Evolutionary conservation across 2,113 vertebrate genomes (phyloP).

Genomic region (Sphyrna mokarran): DNA sequence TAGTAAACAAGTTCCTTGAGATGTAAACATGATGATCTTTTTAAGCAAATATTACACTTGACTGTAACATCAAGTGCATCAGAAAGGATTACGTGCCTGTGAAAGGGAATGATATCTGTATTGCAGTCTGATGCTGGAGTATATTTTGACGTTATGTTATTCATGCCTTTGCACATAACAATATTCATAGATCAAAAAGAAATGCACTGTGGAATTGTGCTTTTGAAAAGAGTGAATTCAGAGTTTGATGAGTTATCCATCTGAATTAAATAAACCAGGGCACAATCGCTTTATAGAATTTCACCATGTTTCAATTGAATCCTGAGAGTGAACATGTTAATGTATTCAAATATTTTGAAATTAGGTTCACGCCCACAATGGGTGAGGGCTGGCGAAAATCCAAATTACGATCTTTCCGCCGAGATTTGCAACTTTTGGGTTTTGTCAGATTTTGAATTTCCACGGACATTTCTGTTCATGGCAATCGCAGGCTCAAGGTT

Average conservation of each 20-base stretch:
- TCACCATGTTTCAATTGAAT: neutral
- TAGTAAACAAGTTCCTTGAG: neutral
- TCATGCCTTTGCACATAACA: neutral
- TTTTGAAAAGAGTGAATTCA: neutral
- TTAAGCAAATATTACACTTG: neutral
- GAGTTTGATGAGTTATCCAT: neutral
- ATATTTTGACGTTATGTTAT: neutral
- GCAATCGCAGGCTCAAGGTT: too few species aligned
- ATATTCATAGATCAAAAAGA: neutral
- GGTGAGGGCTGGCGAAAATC: too few species aligned
- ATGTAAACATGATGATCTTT: neutral
- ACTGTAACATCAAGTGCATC: constrained; percentile 4
- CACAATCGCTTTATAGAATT: neutral
- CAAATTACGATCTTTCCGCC: too few species aligned
- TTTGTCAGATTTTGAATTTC: too few species aligned
- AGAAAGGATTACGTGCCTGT: neutral
- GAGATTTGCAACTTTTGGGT: too few species aligned
- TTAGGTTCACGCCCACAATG: too few species aligned
- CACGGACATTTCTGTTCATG: too few species aligned
- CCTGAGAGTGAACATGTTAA: neutral
- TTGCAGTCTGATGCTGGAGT: neutral
- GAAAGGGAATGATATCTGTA: neutral
- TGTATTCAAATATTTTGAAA: too few species aligned
- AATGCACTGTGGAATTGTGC: neutral
- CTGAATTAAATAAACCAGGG: neutral